Evolutionary conservation across 1,140 invertebrate genomes (phyloP).

Genomic region (Atta cephalotes): DNA sequence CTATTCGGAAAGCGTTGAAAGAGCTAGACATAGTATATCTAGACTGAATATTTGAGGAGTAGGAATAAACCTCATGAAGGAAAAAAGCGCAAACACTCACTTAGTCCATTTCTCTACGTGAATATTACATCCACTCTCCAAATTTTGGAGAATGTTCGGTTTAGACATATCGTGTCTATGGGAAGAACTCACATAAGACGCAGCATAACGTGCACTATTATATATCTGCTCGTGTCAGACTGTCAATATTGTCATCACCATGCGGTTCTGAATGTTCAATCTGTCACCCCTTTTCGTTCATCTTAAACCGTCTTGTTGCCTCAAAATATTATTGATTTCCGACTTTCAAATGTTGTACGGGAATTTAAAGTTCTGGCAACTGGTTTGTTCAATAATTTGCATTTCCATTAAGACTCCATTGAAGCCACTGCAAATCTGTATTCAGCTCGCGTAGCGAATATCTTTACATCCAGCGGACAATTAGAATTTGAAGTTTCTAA

Average conservation of each 20-base stretch:
- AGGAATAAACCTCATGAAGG: too few species aligned
- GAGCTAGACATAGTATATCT: too few species aligned
- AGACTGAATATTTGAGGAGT: too few species aligned
- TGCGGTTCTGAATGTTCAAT: not conserved
- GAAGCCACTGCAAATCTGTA: not conserved
- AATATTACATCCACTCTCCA: too few species aligned
- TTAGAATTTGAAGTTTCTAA: not conserved
- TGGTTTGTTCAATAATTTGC: not conserved
- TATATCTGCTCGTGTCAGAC: constrained; percentile 9
- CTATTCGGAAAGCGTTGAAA: constrained; percentile 45
- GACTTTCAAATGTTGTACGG: not conserved
- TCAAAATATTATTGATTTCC: not conserved
- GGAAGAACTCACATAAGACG: constrained; percentile 54
- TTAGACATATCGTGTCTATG: too few species aligned
- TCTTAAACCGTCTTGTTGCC: not conserved
- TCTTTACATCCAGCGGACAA: not conserved
- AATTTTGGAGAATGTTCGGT: too few species aligned
- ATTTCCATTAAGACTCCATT: not conserved
- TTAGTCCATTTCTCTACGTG: too few species aligned
- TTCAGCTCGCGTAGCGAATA: not conserved
- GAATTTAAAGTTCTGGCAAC: not conserved
- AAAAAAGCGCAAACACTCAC: too few species aligned
- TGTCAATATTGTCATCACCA: constrained; percentile 20
- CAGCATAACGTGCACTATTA: constrained; percentile 50
- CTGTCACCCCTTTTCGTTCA: not conserved